These are phyloP conservation scores for Perdita meconis DNA, from an alignment of 2,888 invertebrate species.

Conservation along the genomic window DNA sequence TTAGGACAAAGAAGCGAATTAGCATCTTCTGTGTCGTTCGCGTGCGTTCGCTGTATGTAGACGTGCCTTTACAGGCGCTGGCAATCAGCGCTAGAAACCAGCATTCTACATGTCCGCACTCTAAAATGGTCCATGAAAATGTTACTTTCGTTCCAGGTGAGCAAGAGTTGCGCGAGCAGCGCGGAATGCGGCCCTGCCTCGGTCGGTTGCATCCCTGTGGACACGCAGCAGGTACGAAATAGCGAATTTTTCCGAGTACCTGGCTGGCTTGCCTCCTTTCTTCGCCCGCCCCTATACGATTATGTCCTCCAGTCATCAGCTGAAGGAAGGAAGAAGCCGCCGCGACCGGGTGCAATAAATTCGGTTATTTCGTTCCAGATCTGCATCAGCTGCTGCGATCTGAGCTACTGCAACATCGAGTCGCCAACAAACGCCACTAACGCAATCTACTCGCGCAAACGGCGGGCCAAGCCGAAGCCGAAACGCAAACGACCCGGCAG, in stretches of 20 bases:
- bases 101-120: no score
- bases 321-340: constrained; percentile 2
- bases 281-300: not conserved
- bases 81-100: no score
- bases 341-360: constrained; percentile 75
- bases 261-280: constrained; percentile 29
- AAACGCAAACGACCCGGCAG: constrained; percentile 75
- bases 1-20: no score
- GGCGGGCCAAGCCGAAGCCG: constrained; percentile 77
- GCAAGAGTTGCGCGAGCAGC: constrained; percentile 88
- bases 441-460: constrained; percentile 84
- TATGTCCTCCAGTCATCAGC: not conserved
- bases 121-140: constrained; percentile 20
- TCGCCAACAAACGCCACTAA: constrained; percentile 87
- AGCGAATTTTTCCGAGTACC: constrained; percentile 74
- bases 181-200: constrained; percentile 87
- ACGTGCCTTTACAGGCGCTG: no score
- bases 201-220: constrained; percentile 87
- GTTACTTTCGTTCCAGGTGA: constrained; percentile 82
- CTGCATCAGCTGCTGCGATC: constrained; percentile 88
- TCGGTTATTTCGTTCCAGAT: constrained; percentile 85
- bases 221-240: constrained; percentile 86
- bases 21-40: no score
- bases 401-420: constrained; percentile 87
- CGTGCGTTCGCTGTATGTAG: no score